Base-by-base conservation (phyloP, 2,797 vertebrate species). In the Tiaroga cobitis region DNA sequence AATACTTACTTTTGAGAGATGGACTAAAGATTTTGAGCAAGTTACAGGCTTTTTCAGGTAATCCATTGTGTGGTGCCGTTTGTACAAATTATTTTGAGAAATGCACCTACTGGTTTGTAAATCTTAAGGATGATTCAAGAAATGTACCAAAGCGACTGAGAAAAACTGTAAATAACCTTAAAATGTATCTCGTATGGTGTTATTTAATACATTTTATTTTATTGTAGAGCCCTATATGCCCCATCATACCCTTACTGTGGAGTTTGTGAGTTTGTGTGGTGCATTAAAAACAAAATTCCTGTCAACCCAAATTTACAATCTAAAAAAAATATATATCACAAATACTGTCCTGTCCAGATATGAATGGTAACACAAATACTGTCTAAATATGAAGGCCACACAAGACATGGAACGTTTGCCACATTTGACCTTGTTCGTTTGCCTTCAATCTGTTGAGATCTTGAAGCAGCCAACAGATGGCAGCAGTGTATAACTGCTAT, bases 391-490 rank as follows among this genome's bases (percentile, higher is more conserved):
- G 19, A 54, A n/a, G 34, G 49, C 6, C 21, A 68, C 2, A 34
- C 15, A 29, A 19, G 24, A 56, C 24, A 81, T 56, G 73, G 21
- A 41, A 19, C 37, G 34, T 56, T 41, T 5, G 32, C 24, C 13
- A 56, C 41, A 56, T 15, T 8, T 16, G 5, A 8, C 13, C 5
- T 39, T 63, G 56, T 61, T 61, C 37, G 24, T 26, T 26, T 43
- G 56, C 8, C 24, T 59, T 56, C 9, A 59, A 3, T 43, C n/a
- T 63, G 39, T 73, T 73, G 13, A 34, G 11, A 61, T 43, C 81
- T 69, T 21, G 3, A 63, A 19, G 19, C 56, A 9, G 5, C 84
- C 95, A 89, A 78, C 88, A 95, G 95, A 90, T 92, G 91, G 94
- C 93, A 93, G 93, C 92, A 94, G 54, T 88, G 84, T 29, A 67